These are phyloP conservation scores for Rhamnusium bicolor DNA, from an alignment of 2,888 invertebrate species.

Conservation along the genomic window DNA sequence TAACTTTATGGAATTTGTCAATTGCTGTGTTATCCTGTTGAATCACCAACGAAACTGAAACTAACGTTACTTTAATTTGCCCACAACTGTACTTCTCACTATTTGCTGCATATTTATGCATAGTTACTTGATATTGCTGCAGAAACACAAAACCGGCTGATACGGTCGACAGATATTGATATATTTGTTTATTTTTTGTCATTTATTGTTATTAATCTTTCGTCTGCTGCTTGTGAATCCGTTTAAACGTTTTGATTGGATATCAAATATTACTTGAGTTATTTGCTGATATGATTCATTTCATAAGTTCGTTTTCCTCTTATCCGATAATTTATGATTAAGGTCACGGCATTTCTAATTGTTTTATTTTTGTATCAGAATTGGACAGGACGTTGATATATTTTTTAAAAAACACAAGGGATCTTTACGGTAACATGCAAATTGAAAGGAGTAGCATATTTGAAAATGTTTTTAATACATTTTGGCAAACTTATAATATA, in stretches of 20 bases:
- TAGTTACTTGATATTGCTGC: constrained; percentile 35
- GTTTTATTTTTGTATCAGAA: too few species aligned
- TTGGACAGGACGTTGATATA: too few species aligned
- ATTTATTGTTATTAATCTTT: constrained; percentile 25
- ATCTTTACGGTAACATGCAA: too few species aligned
- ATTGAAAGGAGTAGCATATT: too few species aligned
- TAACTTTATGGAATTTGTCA: background rate
- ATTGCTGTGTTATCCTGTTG: background rate
- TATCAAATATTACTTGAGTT: background rate
- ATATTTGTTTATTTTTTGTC: constrained; percentile 29
- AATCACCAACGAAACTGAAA: background rate
- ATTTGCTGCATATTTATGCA: constrained; percentile 21
- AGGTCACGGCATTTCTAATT: background rate
- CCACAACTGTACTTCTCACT: constrained; percentile 19
- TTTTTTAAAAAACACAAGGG: too few species aligned
- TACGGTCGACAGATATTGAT: constrained; percentile 32
- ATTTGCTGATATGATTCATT: background rate
- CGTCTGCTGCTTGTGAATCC: constrained; percentile 3
- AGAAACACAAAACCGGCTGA: constrained; percentile 40
- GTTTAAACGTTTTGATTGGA: background rate
- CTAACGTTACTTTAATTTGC: constrained; percentile 8
- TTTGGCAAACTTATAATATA: too few species aligned
- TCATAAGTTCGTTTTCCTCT: background rate
- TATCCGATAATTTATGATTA: background rate
- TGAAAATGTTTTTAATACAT: too few species aligned